Base-by-base conservation (phyloP, 2,797 vertebrate species). In the Echeneis naucrates region DNA sequence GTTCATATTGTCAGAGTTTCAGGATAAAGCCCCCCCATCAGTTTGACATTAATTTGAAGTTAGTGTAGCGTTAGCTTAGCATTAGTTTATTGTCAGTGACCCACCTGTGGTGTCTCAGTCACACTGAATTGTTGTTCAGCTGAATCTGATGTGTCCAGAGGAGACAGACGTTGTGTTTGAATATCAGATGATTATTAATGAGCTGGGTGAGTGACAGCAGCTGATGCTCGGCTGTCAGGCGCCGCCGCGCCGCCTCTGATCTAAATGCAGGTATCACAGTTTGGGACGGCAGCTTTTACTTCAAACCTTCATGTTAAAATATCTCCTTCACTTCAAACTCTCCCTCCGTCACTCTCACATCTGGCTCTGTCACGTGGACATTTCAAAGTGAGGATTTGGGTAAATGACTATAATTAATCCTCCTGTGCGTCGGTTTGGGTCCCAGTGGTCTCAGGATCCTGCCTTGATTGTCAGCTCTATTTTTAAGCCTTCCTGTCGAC, bases 401-500 rank as follows among this genome's bases (percentile, higher is more conserved):
- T 72, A 74, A 79, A 79, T 51, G 76, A 81, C 68, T 85, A 82
- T 87, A 83, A 86, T 87, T 84, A 84, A 68, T 84, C 68, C 70
- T 74, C 40, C 38, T 8, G 40, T 56, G 80, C 69, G 56, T 0
- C 56, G 24, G 26, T 55, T 17, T 8, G 57, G 51, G 75, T 82
- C 82, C 87, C 84, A 59, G 68, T 0, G 77, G 81, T 14, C 24
- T 60, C 12, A 10, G 40, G 23, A 45, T 16, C 16, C 1, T 2
- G 0, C 0, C 4, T 0, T 85, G 85, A 89, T 71, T 82, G 85
- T 85, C 85, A 59, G 78, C 75, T 81, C 81, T 89, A 89, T 88
- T 89, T 83, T 77, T 85, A 84, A 62, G 30, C 37, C 59, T 48
- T 68, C 44, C 60, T 56, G 72, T 77, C 64, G 65, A 68, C 45